A percentile compares a stretch with the other conserved stretches of the same genome.
Evolutionary conservation across 2,113 vertebrate species (phyloP).

Genomic region (Burhinus oedicnemus): DNA sequence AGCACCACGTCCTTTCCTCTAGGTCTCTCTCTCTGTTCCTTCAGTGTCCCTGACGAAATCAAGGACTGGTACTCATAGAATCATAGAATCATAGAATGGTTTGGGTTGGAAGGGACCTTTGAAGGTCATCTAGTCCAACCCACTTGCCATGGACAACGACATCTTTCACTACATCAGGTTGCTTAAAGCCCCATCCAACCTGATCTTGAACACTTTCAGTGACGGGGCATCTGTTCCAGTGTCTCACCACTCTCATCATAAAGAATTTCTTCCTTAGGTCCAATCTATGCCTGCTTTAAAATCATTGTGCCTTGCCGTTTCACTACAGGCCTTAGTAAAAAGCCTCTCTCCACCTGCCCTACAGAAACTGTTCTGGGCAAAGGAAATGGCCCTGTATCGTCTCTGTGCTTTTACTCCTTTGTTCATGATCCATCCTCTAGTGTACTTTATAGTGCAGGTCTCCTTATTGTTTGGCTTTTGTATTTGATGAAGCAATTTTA

Average conservation of each 20-base stretch:
- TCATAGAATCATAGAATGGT: not conserved
- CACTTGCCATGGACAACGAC: not conserved
- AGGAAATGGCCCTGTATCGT: not conserved
- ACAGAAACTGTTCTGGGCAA: not conserved
- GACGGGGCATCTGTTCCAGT: not conserved
- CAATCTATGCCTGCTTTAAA: not conserved
- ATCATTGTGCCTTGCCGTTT: not conserved
- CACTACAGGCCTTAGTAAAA: not conserved
- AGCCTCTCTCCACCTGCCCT: not conserved
- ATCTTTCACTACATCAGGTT: not conserved
- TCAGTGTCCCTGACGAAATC: not conserved
- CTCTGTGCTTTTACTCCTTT: not conserved
- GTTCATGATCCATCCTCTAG: not conserved
- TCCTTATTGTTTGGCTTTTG: not conserved
- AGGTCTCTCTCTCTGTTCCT: not conserved
- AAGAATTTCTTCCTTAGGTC: not conserved
- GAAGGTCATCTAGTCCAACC: not conserved
- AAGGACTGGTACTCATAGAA: not conserved
- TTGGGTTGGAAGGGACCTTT: not conserved
- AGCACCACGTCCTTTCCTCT: not conserved
- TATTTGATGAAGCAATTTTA: not conserved
- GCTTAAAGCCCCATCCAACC: not conserved
- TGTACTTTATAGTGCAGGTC: not conserved
- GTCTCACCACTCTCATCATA: not conserved
- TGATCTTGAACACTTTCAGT: not conserved